Percentiles rank a stretch among this genome's conserved stretches.
Conservation (phyloP, 2,113 vertebrate genomes). For the Sorex araneus region DNA sequence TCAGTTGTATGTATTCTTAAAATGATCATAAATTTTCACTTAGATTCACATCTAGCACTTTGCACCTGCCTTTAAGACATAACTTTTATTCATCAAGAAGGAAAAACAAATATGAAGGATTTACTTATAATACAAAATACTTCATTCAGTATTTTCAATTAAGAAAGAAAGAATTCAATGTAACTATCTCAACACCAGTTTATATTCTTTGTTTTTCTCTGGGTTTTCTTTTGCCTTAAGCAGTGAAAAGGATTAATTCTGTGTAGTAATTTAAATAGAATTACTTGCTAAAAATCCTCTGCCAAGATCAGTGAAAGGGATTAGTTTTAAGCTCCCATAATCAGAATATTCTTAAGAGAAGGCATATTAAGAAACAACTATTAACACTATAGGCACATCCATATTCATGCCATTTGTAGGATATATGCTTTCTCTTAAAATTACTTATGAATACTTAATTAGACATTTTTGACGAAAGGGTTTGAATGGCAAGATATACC, state of each 20-base stretch:
- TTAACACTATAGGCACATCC: conserved; percentile 77
- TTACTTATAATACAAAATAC: conserved; percentile 75
- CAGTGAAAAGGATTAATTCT: conserved; percentile 93
- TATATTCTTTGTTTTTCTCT: conserved; percentile 91
- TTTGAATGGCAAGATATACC: conserved; percentile 22
- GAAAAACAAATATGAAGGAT: conserved; percentile 82
- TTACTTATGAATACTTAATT: conserved; percentile 48
- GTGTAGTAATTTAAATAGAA: conserved; percentile 94
- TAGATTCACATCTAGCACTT: conserved; percentile 35
- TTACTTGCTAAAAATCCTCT: conserved; percentile 91
- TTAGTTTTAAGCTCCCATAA: conserved; percentile 93
- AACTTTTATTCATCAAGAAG: conserved; percentile 77
- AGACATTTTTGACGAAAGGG: conserved; percentile 12
- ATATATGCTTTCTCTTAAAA: conserved; percentile 47
- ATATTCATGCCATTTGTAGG: neutral
- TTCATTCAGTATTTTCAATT: conserved; percentile 86
- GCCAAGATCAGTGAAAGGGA: conserved; percentile 93
- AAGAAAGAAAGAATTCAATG: conserved; percentile 87
- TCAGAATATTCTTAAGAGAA: conserved; percentile 85
- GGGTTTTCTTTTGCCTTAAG: conserved; percentile 89
- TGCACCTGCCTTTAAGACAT: conserved; percentile 72
- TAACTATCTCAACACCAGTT: conserved; percentile 90
- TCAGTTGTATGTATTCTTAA: conserved; percentile 68
- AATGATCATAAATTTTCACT: conserved; percentile 57
- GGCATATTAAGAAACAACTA: conserved; percentile 81